Conservation (phyloP, 2,113 vertebrate species). For the Okapia johnstoni region DNA sequence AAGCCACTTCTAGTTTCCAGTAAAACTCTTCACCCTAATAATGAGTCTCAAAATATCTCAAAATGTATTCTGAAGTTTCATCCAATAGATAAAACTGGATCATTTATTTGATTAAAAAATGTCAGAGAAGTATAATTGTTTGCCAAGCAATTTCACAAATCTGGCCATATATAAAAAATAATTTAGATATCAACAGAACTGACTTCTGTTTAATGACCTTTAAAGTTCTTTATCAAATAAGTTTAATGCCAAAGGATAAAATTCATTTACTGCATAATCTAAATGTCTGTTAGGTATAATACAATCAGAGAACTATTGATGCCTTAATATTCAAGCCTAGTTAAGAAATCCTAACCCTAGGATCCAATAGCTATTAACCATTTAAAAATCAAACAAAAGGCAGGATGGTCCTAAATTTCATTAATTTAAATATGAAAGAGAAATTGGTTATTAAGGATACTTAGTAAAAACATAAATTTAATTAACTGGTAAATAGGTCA, state of each 20-base stretch:
- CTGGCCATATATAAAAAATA: conserved; percentile 2
- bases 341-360: neutral
- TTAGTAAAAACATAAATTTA: conserved; percentile 12
- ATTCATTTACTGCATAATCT: neutral
- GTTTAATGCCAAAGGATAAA: conserved; percentile 5
- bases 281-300: neutral
- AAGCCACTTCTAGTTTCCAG: neutral
- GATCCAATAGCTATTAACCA: conserved; percentile 28
- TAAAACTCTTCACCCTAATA: neutral
- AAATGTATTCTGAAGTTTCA: neutral
- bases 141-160: conserved; percentile 1
- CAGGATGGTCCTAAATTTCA: neutral
- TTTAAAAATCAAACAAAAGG: conserved; percentile 26
- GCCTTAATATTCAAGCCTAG: neutral
- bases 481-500: neutral
- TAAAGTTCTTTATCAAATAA: neutral
- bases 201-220: conserved; percentile 27
- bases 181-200: neutral
- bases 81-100: neutral
- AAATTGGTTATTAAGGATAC: neutral
- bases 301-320: conserved; percentile 2
- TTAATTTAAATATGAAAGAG: conserved; percentile 9
- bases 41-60: conserved; percentile 15
- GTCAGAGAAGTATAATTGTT: neutral
- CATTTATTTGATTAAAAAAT: conserved; percentile 38